Evolutionary conservation across 2,797 vertebrate genomes (phyloP).

Genomic region (Leptatherina wallacei): DNA sequence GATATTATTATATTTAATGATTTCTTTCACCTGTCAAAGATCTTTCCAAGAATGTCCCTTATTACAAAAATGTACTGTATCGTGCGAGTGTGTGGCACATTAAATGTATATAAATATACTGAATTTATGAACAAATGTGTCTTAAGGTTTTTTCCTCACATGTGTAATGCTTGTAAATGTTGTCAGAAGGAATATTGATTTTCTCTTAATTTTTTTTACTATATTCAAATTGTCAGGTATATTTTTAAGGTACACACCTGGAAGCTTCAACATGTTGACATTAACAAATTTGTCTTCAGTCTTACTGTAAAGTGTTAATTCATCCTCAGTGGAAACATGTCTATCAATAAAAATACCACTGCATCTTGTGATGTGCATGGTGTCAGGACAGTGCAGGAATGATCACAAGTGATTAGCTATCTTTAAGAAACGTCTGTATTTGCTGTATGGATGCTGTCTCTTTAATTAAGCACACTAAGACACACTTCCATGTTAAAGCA

Average conservation of each 20-base stretch:
- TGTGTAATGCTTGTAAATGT: neutral
- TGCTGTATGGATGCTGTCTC: constrained; percentile 10
- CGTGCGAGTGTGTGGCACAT: constrained; percentile 1
- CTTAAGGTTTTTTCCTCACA: neutral
- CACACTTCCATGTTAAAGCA: constrained; percentile 24
- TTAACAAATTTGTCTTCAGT: neutral
- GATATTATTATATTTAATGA: neutral
- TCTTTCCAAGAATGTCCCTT: neutral
- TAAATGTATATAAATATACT: neutral
- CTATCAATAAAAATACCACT: constrained; percentile 67
- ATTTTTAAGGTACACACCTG: neutral
- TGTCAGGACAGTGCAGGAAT: constrained; percentile 42
- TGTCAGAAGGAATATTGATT: neutral
- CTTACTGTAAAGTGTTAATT: neutral
- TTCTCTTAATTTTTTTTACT: neutral
- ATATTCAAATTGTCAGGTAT: neutral
- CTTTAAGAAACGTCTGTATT: constrained; percentile 1
- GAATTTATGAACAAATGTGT: neutral
- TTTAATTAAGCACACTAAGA: neutral
- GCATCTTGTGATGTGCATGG: constrained; percentile 42
- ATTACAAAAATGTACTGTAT: neutral
- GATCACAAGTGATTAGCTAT: neutral
- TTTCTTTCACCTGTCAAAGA: constrained; percentile 11
- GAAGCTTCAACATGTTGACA: constrained; percentile 9
- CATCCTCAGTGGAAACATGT: constrained; percentile 28